Evolutionary conservation across 2,113 vertebrate species (phyloP).

Genomic region (Caretta caretta): DNA sequence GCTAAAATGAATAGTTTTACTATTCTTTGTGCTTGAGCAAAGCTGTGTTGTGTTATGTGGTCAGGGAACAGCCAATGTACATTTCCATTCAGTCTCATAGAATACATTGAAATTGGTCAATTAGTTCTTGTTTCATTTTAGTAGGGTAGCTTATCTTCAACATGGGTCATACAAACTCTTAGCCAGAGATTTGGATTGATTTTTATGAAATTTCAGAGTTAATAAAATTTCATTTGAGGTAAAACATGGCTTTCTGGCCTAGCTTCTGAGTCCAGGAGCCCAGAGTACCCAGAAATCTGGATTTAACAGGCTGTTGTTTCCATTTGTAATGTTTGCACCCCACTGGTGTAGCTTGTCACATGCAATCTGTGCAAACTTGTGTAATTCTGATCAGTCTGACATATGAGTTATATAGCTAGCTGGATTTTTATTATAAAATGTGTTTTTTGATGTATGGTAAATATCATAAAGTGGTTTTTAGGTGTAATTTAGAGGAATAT

Average conservation of each 20-base stretch:
- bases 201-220: neutral
- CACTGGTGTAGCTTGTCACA: neutral
- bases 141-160: constrained; percentile 2
- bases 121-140: neutral
- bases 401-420: neutral
- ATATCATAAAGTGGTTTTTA: neutral
- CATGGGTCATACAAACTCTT: neutral
- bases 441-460: neutral
- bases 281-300: neutral
- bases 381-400: neutral
- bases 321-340: neutral
- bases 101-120: neutral
- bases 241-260: constrained; percentile 28
- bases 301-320: neutral
- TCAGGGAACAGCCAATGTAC: neutral
- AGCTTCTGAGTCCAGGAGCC: neutral
- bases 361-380: neutral
- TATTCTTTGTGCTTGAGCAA: neutral
- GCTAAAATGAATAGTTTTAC: neutral
- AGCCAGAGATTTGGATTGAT: neutral
- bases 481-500: constrained; percentile 35
- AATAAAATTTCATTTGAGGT: neutral
- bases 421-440: neutral
- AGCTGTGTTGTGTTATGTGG: neutral
- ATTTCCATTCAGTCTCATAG: neutral